A percentile compares a stretch with the other conserved stretches of the same genome.
Conservation (phyloP, 2,113 vertebrate genomes). For the Empidonax traillii region DNA sequence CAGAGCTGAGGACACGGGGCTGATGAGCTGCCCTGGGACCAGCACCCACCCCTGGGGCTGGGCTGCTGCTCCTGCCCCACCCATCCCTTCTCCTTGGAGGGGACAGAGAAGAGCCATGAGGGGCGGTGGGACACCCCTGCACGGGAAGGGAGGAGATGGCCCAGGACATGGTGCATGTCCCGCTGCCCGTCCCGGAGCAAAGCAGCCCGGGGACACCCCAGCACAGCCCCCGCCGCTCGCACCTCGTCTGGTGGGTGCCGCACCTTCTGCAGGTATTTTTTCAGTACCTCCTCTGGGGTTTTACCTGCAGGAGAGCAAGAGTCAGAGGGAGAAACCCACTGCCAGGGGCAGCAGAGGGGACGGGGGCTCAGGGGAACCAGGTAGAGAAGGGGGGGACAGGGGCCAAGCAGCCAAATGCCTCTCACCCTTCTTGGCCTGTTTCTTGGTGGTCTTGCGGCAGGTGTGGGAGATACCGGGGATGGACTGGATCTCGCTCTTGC, state of each 20-base stretch:
- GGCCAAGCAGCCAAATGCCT: background rate
- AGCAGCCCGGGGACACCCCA: fast-evolving
- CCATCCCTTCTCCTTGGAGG: background rate
- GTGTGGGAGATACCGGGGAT: slow-evolving; percentile 88
- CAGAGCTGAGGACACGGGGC: fast-evolving
- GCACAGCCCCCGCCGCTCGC: background rate
- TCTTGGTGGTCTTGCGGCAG: slow-evolving; percentile 93
- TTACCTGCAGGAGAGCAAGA: slow-evolving; percentile 68
- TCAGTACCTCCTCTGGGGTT: slow-evolving; percentile 91
- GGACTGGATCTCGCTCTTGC: slow-evolving; percentile 93
- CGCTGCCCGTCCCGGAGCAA: background rate
- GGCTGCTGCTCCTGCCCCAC: background rate
- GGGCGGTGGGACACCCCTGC: fast-evolving
- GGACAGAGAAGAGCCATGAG: fast-evolving
- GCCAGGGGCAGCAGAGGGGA: background rate
- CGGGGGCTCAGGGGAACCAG: fast-evolving
- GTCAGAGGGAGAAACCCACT: background rate
- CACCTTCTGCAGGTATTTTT: slow-evolving; percentile 92
- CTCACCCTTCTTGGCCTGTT: slow-evolving; percentile 91
- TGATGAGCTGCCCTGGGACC: background rate
- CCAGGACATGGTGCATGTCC: fast-evolving
- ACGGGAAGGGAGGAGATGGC: fast-evolving
- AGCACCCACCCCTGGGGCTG: fast-evolving
- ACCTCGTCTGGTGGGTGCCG: slow-evolving; percentile 90
- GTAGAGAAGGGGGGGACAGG: background rate